Conservation (phyloP, 2,888 invertebrate species). For the Argyresthia albistria region DNA sequence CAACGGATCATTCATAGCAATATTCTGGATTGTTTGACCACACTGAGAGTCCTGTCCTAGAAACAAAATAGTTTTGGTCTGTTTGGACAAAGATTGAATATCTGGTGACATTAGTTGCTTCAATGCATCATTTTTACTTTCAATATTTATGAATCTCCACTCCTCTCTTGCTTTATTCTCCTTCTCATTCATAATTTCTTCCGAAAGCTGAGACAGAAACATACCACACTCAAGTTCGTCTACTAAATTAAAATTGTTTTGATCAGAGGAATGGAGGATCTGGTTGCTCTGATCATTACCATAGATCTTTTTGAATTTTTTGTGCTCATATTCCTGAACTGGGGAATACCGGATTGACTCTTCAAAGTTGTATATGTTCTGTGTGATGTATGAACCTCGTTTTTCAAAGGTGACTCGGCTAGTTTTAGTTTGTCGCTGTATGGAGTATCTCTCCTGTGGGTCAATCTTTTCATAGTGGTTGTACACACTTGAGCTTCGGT, state of each 20-base stretch:
- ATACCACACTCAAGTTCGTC: conserved; percentile 48
- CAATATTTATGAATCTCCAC: conserved; percentile 26
- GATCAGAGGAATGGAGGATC: conserved; percentile 1
- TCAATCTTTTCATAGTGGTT: conserved; percentile 32
- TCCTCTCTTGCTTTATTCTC: conserved; percentile 30
- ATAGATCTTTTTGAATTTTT: conserved; percentile 24
- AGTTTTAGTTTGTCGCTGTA: conserved; percentile 21
- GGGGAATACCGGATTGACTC: conserved; percentile 27
- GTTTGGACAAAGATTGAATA: conserved; percentile 41
- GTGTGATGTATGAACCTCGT: conserved; percentile 47
- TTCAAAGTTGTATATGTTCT: conserved; percentile 45
- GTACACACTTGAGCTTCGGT: conserved; percentile 46
- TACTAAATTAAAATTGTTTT: conserved; percentile 22
- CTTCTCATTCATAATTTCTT: conserved; percentile 42
- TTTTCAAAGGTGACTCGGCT: conserved; percentile 31
- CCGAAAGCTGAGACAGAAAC: conserved; percentile 39
- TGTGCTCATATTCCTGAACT: conserved; percentile 28
- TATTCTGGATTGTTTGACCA: conserved; percentile 57
- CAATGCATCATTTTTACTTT: conserved; percentile 40
- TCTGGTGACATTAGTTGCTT: conserved; percentile 54
- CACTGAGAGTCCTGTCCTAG: conserved; percentile 41
- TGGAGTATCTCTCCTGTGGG: conserved; percentile 26
- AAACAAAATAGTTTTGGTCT: conserved; percentile 51
- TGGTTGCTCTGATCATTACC: conserved; percentile 18
- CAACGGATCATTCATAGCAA: conserved; percentile 41